These are phyloP conservation scores for Liolophura sinensis DNA, from an alignment of 1,140 invertebrate species.

Conservation along the genomic window DNA sequence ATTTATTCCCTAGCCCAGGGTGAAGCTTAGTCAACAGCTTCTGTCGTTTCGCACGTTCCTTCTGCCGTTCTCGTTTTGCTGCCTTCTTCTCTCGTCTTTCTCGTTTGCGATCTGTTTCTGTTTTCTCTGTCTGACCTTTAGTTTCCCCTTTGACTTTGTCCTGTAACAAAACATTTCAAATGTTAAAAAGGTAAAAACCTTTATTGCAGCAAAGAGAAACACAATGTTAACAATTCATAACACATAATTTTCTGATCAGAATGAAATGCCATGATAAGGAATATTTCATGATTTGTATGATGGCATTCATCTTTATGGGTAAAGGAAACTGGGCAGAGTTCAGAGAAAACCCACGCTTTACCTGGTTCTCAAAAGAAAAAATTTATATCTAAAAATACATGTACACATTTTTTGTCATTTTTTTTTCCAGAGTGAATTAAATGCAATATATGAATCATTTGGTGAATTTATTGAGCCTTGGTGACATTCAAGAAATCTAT, in stretches of 20 bases:
- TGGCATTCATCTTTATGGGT: no score
- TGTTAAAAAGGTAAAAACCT: neutral
- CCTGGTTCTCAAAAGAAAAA: slow-evolving; percentile 2
- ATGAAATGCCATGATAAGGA: no score
- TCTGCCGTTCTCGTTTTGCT: slow-evolving; percentile 30
- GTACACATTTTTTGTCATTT: neutral
- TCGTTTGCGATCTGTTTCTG: slow-evolving; percentile 85
- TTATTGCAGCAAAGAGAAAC: neutral
- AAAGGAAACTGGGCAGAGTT: no score
- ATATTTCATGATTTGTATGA: no score
- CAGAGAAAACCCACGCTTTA: no score
- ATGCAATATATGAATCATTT: neutral
- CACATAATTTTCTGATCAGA: no score
- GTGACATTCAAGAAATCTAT: no score
- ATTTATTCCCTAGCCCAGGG: slow-evolving; percentile 65
- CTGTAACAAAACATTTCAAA: slow-evolving; percentile 19
- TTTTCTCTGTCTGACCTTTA: slow-evolving; percentile 79
- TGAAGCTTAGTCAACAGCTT: slow-evolving; percentile 47
- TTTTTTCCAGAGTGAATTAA: slow-evolving; percentile 4
- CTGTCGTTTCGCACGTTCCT: slow-evolving; percentile 16
- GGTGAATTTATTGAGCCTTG: no score
- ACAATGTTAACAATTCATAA: no score
- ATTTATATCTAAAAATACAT: neutral
- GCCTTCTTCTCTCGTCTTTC: slow-evolving; percentile 85
- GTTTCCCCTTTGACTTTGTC: slow-evolving; percentile 77